These are phyloP conservation scores for Microtus californicus DNA, from an alignment of 2,797 vertebrate species.

Conservation along the genomic window DNA sequence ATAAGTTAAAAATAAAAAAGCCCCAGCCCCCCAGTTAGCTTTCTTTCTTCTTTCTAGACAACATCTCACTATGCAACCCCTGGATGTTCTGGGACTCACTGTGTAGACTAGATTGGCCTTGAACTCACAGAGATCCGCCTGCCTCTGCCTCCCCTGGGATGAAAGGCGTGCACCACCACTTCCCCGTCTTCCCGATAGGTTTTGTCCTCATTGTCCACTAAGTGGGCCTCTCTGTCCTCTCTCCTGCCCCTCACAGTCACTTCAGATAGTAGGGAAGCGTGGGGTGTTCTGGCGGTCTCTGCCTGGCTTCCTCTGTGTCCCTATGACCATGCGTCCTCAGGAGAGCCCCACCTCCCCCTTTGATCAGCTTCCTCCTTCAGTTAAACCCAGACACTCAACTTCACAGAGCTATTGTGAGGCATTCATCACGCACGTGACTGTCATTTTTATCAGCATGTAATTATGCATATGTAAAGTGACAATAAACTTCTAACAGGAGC, in stretches of 20 bases:
- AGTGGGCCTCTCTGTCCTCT: not conserved
- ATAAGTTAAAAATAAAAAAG: not conserved
- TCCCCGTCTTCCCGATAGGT: not conserved
- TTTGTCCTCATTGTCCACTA: not conserved
- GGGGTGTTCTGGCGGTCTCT: not conserved
- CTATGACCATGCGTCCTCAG: not conserved
- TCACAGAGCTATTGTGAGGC: not conserved
- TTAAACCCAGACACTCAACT: not conserved
- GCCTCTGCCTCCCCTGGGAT: not conserved
- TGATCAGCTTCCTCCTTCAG: not conserved
- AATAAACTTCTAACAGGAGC: not conserved
- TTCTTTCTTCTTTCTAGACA: not conserved
- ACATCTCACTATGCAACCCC: not conserved
- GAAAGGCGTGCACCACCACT: too few species aligned
- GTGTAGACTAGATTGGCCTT: not conserved
- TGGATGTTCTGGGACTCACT: not conserved
- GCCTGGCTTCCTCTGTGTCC: not conserved
- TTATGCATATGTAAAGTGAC: not conserved
- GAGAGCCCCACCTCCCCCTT: not conserved
- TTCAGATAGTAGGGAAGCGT: not conserved
- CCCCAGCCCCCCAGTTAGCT: not conserved
- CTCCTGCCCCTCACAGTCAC: not conserved
- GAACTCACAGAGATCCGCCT: not conserved
- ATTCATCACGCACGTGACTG: not conserved
- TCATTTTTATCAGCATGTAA: constrained; percentile 27